These are phyloP conservation scores for Okapia johnstoni DNA, from an alignment of 2,113 vertebrate genomes.

Conservation along the genomic window DNA sequence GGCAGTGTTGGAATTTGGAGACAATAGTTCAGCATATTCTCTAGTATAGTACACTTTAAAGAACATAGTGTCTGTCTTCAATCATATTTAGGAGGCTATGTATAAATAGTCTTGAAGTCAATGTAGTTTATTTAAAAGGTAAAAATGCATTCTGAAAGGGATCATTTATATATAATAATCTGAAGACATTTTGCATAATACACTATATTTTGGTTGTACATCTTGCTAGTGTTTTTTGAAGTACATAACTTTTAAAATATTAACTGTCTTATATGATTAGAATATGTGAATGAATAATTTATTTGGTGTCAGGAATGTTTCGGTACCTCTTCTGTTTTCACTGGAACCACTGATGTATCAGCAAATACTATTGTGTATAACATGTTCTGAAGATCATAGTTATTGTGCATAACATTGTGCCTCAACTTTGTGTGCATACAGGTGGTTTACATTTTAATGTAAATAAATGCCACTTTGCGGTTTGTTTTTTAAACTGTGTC, in stretches of 20 bases:
- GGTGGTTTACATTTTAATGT: constrained; percentile 43
- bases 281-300: constrained; percentile 68
- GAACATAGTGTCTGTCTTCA: neutral
- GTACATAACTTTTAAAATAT: constrained; percentile 42
- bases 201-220: constrained; percentile 50
- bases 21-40: neutral
- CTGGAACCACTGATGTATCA: constrained; percentile 43
- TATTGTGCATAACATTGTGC: constrained; percentile 57
- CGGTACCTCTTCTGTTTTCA: constrained; percentile 69
- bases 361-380: constrained; percentile 23
- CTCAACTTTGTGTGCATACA: constrained; percentile 49
- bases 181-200: constrained; percentile 33
- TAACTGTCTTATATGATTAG: constrained; percentile 39
- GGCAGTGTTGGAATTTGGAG: constrained; percentile 21
- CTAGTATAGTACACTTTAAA: neutral
- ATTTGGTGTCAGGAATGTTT: constrained; percentile 69
- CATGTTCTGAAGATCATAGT: neutral
- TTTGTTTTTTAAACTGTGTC: constrained; percentile 58
- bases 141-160: neutral
- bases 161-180: constrained; percentile 19
- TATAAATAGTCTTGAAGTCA: constrained; percentile 12
- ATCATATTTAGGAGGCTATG: neutral
- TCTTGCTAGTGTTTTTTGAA: constrained; percentile 67
- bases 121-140: constrained; percentile 40
- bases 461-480: constrained; percentile 61